phyloP scores from a whole-genome alignment of 2,113 vertebrate genomes.

The Burhinus oedicnemus region DNA sequence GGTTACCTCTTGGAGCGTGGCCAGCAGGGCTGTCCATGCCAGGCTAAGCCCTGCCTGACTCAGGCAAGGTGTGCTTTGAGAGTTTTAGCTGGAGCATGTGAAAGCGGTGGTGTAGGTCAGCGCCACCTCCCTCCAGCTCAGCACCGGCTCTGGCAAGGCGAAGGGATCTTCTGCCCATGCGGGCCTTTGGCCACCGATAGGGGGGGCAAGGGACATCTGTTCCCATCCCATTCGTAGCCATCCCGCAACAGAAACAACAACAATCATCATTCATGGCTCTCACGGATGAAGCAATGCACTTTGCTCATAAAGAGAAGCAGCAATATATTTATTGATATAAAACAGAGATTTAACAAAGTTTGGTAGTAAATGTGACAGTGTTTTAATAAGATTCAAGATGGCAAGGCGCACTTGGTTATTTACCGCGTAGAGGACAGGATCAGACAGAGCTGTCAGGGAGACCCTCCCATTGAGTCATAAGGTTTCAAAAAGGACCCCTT shows the following conservation, averaged over 20 bases:
- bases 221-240: background rate
- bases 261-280: background rate
- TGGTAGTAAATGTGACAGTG: too few relatives aligned
- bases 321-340: too few relatives aligned
- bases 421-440: too few relatives aligned
- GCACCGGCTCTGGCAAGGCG: background rate
- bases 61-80: background rate
- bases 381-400: too few relatives aligned
- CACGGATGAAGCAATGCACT: too few relatives aligned
- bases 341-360: too few relatives aligned
- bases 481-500: too few relatives aligned
- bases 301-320: too few relatives aligned
- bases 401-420: too few relatives aligned
- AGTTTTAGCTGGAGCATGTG: background rate
- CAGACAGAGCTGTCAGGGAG: too few relatives aligned
- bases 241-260: background rate
- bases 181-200: background rate
- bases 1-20: rapidly evolving
- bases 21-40: background rate
- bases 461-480: too few relatives aligned
- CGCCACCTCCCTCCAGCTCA: background rate
- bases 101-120: background rate
- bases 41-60: background rate
- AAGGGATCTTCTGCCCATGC: background rate
- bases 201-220: rapidly evolving